Conservation (phyloP, 1,140 invertebrate species). For the Drosophila willistoni region DNA sequence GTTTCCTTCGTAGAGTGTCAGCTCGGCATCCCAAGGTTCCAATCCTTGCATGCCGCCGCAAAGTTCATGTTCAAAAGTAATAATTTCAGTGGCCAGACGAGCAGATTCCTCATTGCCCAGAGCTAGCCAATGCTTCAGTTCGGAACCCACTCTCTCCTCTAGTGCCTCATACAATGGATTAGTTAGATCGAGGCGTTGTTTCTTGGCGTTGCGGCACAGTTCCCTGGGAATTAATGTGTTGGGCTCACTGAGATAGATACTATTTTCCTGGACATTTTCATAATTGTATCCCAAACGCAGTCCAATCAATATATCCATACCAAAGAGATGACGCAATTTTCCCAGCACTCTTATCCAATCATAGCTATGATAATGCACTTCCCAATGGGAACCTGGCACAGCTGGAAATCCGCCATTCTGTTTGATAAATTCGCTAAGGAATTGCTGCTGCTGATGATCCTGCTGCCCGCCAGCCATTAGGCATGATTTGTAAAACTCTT, state of each 20-base stretch:
- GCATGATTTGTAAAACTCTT: slow-evolving; percentile 92
- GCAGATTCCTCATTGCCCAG: slow-evolving; percentile 51
- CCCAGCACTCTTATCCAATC: slow-evolving; percentile 90
- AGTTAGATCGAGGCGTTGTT: slow-evolving; percentile 29
- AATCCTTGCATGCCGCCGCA: slow-evolving; percentile 53
- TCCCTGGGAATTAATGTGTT: slow-evolving; percentile 60
- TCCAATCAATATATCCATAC: slow-evolving; percentile 91
- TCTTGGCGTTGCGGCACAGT: slow-evolving; percentile 41
- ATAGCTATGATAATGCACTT: slow-evolving; percentile 62
- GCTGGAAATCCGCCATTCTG: slow-evolving; percentile 74
- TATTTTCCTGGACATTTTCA: slow-evolving; percentile 92
- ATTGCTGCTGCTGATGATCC: slow-evolving; percentile 91
- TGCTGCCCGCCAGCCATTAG: slow-evolving; percentile 90
- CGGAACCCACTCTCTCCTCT: slow-evolving; percentile 47
- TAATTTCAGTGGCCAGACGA: slow-evolving; percentile 57
- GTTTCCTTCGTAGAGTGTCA: slow-evolving; percentile 48
- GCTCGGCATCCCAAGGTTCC: slow-evolving; percentile 50
- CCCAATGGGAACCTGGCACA: slow-evolving; percentile 70
- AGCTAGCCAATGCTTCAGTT: slow-evolving; percentile 63
- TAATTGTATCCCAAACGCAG: slow-evolving; percentile 94
- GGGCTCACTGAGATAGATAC: slow-evolving; percentile 90
- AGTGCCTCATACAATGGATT: slow-evolving; percentile 47
- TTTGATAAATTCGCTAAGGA: slow-evolving; percentile 86
- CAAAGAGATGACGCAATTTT: slow-evolving; percentile 88
- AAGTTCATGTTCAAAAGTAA: slow-evolving; percentile 71